Percentiles rank a stretch among this genome's conserved stretches.
Conservation (phyloP, 2,113 vertebrate genomes). For the Datnioides undecimradiatus region DNA sequence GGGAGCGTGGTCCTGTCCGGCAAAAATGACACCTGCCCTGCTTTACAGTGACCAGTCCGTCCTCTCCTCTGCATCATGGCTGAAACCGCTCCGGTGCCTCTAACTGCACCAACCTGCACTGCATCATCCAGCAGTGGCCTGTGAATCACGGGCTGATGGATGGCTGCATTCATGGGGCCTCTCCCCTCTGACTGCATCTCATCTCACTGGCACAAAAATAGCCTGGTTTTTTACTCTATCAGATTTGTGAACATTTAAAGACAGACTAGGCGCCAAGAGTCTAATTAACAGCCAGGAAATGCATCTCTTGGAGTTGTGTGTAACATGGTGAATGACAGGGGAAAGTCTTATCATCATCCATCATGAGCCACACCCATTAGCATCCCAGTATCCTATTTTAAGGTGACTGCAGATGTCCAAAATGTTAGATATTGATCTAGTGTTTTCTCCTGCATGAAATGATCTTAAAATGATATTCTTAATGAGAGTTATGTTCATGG, state of each 20-base stretch:
- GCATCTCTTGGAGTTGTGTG: neutral
- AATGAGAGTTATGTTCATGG: neutral
- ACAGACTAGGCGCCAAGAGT: neutral
- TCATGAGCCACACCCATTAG: constrained; percentile 74
- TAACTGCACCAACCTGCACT: neutral
- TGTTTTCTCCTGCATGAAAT: neutral
- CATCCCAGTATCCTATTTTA: constrained; percentile 19
- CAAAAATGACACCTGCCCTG: constrained; percentile 26
- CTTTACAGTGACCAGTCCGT: no score
- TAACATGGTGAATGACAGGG: constrained; percentile 7
- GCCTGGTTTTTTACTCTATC: neutral
- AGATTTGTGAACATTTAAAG: neutral
- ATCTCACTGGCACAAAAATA: neutral
- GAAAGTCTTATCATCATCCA: constrained; percentile 1
- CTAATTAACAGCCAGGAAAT: neutral
- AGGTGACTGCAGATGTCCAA: neutral
- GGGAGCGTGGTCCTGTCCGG: neutral
- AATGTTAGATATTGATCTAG: neutral
- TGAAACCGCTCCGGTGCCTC: neutral
- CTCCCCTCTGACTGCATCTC: constrained; percentile 32
- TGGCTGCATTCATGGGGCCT: constrained; percentile 43
- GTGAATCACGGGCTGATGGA: constrained; percentile 26
- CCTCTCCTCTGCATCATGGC: neutral
- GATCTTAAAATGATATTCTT: neutral
- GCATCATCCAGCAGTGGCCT: constrained; percentile 47